phyloP scores from a whole-genome alignment of 2,797 vertebrate species.

The Brachyrhaphis roseni region DNA sequence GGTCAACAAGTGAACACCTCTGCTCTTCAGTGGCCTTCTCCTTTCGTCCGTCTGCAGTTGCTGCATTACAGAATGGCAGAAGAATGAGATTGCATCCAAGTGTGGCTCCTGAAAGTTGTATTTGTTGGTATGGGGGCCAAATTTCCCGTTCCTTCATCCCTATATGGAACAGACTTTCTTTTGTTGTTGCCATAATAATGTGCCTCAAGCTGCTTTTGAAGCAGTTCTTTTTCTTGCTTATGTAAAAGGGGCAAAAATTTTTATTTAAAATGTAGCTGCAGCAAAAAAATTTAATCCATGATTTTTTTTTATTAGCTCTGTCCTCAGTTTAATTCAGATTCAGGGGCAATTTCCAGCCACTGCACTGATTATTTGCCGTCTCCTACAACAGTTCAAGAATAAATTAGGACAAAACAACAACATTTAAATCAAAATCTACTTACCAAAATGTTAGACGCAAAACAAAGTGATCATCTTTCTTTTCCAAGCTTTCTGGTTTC shows the following conservation, averaged over 20 bases:
- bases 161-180: constrained; percentile 71
- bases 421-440: no score
- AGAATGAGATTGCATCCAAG: constrained; percentile 60
- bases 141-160: constrained; percentile 65
- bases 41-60: constrained; percentile 60
- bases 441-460: no score
- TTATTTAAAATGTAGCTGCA: constrained; percentile 34
- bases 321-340: no score
- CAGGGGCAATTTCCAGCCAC: no score
- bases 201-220: constrained; percentile 70
- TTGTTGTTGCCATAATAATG: constrained; percentile 78
- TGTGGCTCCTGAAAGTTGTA: constrained; percentile 49
- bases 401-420: no score
- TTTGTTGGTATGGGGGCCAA: constrained; percentile 64
- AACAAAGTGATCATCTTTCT: no score
- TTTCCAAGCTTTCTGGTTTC: no score
- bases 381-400: no score
- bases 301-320: background rate
- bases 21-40: constrained; percentile 39
- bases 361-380: no score
- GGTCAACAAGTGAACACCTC: constrained; percentile 50
- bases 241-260: constrained; percentile 45
- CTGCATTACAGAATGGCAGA: constrained; percentile 34
- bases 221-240: constrained; percentile 56
- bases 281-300: constrained; percentile 30